A percentile compares a stretch with the other conserved stretches of the same genome.
phyloP scores from a whole-genome alignment of 2,113 vertebrate species.

The Melanerpes aurifrons region DNA sequence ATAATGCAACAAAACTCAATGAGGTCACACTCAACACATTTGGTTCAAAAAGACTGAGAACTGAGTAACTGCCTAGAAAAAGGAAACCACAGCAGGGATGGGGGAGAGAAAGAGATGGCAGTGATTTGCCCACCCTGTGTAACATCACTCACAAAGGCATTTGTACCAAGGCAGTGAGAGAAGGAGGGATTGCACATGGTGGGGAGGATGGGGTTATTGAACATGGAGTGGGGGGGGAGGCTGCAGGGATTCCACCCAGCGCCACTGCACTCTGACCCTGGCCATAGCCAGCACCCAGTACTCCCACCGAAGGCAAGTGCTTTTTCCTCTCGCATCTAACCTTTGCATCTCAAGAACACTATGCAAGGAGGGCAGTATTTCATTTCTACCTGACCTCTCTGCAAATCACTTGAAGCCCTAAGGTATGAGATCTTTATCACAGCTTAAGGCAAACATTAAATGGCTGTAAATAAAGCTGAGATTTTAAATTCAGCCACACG shows the following conservation, averaged over 20 bases:
- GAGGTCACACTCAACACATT: not conserved
- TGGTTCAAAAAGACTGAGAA: not conserved
- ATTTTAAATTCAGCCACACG: not conserved
- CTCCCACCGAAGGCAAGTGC: not conserved
- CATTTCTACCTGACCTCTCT: not conserved
- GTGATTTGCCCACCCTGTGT: not conserved
- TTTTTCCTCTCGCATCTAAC: not conserved
- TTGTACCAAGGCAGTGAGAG: not conserved
- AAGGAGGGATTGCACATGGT: accelerated
- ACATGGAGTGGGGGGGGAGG: accelerated
- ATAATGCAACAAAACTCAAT: not conserved
- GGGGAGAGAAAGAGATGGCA: not conserved
- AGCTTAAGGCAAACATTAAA: not conserved
- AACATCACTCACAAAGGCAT: not conserved
- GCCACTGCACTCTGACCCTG: accelerated
- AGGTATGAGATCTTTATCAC: not conserved
- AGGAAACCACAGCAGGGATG: not conserved
- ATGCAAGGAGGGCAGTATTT: not conserved
- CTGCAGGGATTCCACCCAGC: not conserved
- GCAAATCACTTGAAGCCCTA: not conserved
- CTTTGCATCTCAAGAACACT: not conserved
- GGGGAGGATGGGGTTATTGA: no score
- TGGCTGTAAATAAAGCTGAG: constrained; percentile 4
- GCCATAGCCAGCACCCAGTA: not conserved
- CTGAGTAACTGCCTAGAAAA: not conserved